Percentiles rank a stretch among this genome's conserved stretches.
These are phyloP conservation scores for Ictalurus furcatus DNA, from an alignment of 2,113 vertebrate species.

Conservation along the genomic window DNA sequence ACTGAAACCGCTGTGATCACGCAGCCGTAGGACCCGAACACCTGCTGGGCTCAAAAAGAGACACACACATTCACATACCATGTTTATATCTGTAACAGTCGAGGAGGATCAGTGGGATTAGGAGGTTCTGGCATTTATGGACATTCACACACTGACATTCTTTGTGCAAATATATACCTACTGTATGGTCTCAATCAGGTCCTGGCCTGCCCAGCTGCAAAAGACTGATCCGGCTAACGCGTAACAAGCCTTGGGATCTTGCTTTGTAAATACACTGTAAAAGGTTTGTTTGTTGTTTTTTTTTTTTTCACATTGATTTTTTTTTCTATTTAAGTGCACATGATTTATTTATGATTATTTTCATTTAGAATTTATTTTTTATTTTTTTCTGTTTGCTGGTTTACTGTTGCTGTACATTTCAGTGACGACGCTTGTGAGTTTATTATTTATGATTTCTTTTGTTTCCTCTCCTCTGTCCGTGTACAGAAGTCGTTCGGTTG, in stretches of 20 bases:
- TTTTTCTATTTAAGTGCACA: conserved; percentile 58
- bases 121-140: background rate
- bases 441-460: conserved; percentile 47
- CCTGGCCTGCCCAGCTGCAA: conserved; percentile 26
- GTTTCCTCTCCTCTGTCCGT: conserved; percentile 61
- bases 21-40: background rate
- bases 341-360: conserved; percentile 53
- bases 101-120: background rate
- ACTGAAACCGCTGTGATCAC: background rate
- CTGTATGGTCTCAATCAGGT: conserved; percentile 51
- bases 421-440: conserved; percentile 58
- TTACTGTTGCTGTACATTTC: conserved; percentile 70
- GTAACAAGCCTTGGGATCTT: conserved; percentile 47
- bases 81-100: background rate
- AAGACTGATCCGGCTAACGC: conserved; percentile 35
- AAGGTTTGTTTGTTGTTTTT: conserved; percentile 57
- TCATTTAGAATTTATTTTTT: conserved; percentile 3
- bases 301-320: conserved; percentile 47
- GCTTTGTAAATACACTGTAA: conserved; percentile 71
- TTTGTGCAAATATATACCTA: conserved; percentile 34
- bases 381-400: background rate
- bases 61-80: background rate
- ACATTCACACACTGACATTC: conserved; percentile 15
- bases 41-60: background rate
- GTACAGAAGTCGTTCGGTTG: conserved; percentile 73